phyloP scores from a whole-genome alignment of 2,113 vertebrate species.

The Gobiocypris rarus region DNA sequence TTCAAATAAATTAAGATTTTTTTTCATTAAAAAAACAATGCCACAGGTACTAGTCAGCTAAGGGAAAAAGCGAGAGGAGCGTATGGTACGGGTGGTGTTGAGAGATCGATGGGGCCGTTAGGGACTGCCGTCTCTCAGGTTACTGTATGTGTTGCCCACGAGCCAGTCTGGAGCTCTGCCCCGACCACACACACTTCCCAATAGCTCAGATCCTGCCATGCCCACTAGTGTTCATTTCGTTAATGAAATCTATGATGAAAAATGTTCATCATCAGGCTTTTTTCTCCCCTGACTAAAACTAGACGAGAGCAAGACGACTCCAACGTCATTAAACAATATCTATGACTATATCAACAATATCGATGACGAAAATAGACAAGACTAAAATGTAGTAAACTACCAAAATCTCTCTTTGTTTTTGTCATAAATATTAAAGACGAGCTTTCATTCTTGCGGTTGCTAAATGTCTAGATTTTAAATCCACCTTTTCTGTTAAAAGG shows the following conservation, averaged over 20 bases:
- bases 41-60: neutral
- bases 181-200: conserved; percentile 52
- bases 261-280: no score
- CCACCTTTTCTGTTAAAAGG: no score
- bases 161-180: conserved; percentile 57
- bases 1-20: neutral
- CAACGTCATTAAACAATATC: no score
- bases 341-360: no score
- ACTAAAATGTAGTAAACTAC: no score
- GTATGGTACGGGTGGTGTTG: conserved; percentile 34
- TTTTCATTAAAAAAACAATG: neutral
- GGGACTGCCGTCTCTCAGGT: conserved; percentile 63
- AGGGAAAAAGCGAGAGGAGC: conserved; percentile 24
- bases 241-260: neutral
- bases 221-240: neutral
- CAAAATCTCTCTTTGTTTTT: no score
- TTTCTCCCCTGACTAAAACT: no score
- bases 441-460: no score
- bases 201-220: neutral
- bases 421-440: no score
- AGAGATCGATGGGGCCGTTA: conserved; percentile 58
- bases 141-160: conserved; percentile 50
- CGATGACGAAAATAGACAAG: no score
- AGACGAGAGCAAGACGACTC: no score
- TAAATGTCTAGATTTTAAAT: no score